Percentiles rank a stretch among this genome's conserved stretches.
These are phyloP conservation scores for Tonatia bakeri DNA, from an alignment of 2,113 vertebrate species.

Conservation along the genomic window DNA sequence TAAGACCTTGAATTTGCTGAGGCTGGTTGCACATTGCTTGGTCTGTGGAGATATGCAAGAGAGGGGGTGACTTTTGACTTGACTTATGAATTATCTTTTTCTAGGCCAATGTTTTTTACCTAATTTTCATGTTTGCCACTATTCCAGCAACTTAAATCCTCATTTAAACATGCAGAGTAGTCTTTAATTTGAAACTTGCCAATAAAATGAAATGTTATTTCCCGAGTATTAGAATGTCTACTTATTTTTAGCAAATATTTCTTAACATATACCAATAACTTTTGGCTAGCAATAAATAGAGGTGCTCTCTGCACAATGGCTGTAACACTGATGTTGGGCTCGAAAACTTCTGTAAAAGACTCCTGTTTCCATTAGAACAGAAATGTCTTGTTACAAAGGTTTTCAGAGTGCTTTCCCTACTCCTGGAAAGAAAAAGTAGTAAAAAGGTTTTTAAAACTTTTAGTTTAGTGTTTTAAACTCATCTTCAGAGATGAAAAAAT, in stretches of 20 bases:
- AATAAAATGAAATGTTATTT: background rate
- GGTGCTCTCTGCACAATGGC: background rate
- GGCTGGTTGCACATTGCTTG: background rate
- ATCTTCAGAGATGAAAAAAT: background rate
- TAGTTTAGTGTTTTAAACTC: background rate
- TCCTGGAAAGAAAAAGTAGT: background rate
- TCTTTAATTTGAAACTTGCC: background rate
- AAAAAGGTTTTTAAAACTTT: background rate
- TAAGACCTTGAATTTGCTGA: background rate
- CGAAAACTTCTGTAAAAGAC: background rate
- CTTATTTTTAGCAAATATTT: background rate
- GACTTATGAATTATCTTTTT: background rate
- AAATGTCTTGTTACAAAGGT: background rate
- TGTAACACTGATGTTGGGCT: background rate
- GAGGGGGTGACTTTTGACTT: background rate
- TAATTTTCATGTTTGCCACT: background rate
- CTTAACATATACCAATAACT: background rate
- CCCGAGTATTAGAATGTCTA: background rate
- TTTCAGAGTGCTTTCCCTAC: background rate
- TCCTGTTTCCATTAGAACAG: background rate
- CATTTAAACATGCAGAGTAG: background rate
- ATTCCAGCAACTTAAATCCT: background rate
- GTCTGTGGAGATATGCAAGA: background rate
- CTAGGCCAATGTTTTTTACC: background rate
- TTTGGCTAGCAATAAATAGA: background rate